phyloP scores from a whole-genome alignment of 2,113 vertebrate species.

The Holacanthus passer region DNA sequence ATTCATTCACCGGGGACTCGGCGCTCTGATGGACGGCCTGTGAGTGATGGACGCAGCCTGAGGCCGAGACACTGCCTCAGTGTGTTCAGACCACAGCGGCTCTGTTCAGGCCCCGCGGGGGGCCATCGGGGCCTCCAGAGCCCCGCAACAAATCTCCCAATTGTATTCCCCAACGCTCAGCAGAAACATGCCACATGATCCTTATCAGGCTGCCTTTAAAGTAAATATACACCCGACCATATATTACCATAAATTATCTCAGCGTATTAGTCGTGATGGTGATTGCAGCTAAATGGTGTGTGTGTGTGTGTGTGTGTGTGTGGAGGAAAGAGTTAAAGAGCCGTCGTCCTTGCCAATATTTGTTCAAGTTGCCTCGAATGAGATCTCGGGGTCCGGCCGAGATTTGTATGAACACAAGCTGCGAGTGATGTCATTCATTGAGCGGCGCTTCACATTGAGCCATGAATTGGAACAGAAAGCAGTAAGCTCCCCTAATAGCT shows the following conservation, averaged over 20 bases:
- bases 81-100: conserved; percentile 58
- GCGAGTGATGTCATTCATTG: conserved; percentile 65
- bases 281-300: conserved; percentile 56
- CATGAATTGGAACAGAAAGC: conserved; percentile 52
- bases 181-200: conserved; percentile 71
- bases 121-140: conserved; percentile 49
- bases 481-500: conserved; percentile 60
- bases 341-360: conserved; percentile 67
- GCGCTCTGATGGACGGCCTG: conserved; percentile 57
- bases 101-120: conserved; percentile 62
- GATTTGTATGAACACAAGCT: conserved; percentile 69
- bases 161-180: conserved; percentile 65
- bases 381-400: conserved; percentile 50
- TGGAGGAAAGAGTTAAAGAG: conserved; percentile 16
- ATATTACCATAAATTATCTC: conserved; percentile 70
- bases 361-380: conserved; percentile 66
- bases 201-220: conserved; percentile 68
- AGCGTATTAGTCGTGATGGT: conserved; percentile 10
- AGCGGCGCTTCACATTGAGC: conserved; percentile 25
- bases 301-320: not conserved
- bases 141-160: conserved; percentile 74
- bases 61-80: conserved; percentile 70
- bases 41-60: conserved; percentile 67
- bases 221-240: conserved; percentile 61
- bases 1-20: conserved; percentile 32